Percentiles rank a stretch among this genome's conserved stretches.
phyloP scores from a whole-genome alignment of 2,797 vertebrate species.

The Ctenochaetus hawaiiensis region DNA sequence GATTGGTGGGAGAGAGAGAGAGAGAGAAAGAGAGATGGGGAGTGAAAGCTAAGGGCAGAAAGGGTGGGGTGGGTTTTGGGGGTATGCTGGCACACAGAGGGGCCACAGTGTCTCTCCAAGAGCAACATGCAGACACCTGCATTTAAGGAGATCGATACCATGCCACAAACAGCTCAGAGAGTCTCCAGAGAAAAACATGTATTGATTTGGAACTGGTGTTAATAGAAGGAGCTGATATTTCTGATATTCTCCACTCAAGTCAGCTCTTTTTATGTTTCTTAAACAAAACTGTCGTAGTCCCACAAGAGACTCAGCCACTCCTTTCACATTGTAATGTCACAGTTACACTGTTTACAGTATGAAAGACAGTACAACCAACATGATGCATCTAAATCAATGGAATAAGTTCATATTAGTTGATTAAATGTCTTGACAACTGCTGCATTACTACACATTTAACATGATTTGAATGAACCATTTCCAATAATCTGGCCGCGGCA shows the following conservation, averaged over 20 bases:
- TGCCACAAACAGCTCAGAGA: constrained; percentile 68
- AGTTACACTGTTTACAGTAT: constrained; percentile 9
- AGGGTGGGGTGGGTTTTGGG: constrained; percentile 18
- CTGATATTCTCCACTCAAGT: constrained; percentile 49
- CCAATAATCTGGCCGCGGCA: constrained; percentile 30
- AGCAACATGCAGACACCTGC: constrained; percentile 79
- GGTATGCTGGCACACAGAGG: constrained; percentile 63
- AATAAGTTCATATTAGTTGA: background rate
- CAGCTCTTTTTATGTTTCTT: constrained; percentile 35
- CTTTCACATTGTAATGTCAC: constrained; percentile 28
- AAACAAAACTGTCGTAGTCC: constrained; percentile 37
- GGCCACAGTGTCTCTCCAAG: constrained; percentile 61
- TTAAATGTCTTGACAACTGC: background rate
- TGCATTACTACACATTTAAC: constrained; percentile 9
- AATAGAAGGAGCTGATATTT: constrained; percentile 70
- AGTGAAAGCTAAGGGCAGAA: constrained; percentile 50
- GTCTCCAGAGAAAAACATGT: constrained; percentile 68
- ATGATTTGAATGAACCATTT: constrained; percentile 6
- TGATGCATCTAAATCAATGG: background rate
- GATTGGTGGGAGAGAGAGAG: background rate
- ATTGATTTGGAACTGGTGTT: constrained; percentile 78
- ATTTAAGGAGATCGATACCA: constrained; percentile 82
- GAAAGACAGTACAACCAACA: background rate
- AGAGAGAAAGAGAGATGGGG: constrained; percentile 27
- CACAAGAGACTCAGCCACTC: constrained; percentile 21